These are phyloP conservation scores for Oasisia sp. DNA, from an alignment of 2,888 invertebrate species.

Conservation along the genomic window DNA sequence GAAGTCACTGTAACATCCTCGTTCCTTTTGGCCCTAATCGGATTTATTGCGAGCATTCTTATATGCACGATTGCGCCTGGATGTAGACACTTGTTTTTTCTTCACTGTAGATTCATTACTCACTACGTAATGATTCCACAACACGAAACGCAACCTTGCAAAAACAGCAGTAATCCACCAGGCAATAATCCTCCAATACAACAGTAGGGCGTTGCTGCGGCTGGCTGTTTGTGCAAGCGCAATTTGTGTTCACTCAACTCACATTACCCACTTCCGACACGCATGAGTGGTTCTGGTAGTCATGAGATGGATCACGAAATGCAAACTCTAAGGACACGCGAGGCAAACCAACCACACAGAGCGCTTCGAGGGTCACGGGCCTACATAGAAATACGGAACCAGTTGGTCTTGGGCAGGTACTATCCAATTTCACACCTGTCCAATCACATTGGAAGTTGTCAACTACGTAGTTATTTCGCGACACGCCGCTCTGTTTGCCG, in stretches of 20 bases:
- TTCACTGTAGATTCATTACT: not conserved
- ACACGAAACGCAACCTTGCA: not conserved
- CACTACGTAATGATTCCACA: not conserved
- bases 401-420: not conserved
- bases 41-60: not conserved
- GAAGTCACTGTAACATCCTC: no score
- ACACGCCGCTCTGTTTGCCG: not conserved
- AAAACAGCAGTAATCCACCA: not conserved
- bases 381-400: not conserved
- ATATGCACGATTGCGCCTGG: not conserved
- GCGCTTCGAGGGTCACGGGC: not conserved
- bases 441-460: not conserved
- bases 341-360: not conserved
- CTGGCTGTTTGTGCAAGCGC: not conserved
- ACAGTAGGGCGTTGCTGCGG: not conserved
- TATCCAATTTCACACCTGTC: not conserved
- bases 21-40: not conserved
- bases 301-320: not conserved
- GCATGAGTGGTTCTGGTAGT: not conserved
- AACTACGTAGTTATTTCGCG: conserved; percentile 4
- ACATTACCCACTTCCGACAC: not conserved
- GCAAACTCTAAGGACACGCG: no score
- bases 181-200: not conserved
- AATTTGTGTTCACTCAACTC: not conserved
- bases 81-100: not conserved